phyloP scores from a whole-genome alignment of 2,113 vertebrate genomes.

The Mesoclemmys tuberculata region DNA sequence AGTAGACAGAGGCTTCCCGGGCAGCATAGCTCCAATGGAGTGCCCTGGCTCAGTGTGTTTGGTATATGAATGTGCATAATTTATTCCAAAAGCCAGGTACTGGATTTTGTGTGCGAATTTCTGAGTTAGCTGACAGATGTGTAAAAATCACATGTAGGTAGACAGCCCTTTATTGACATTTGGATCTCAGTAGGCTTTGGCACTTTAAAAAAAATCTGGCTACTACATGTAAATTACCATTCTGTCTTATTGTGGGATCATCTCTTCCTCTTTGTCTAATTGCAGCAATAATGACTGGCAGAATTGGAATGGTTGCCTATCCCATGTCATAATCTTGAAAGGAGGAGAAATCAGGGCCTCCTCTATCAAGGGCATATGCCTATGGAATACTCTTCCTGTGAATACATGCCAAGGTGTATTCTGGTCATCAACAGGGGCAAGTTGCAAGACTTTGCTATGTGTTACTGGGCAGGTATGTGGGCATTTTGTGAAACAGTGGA shows the following conservation, averaged over 20 bases:
- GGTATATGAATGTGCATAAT: not conserved
- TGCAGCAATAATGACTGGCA: not conserved
- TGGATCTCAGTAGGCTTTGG: not conserved
- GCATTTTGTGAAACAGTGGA: not conserved
- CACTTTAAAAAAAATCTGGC: not conserved
- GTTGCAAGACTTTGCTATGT: not conserved
- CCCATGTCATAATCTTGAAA: not conserved
- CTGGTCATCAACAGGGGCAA: not conserved
- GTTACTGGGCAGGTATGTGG: not conserved
- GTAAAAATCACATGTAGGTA: not conserved
- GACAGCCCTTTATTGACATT: not conserved
- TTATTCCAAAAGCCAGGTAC: not conserved
- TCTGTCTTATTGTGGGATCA: no score
- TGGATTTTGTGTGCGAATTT: not conserved
- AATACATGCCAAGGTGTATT: not conserved
- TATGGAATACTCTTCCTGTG: not conserved
- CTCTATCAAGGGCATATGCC: not conserved
- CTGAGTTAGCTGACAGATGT: not conserved
- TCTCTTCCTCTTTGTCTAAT: not conserved
- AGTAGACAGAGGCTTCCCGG: not conserved
- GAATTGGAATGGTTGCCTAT: not conserved
- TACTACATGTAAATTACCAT: no score
- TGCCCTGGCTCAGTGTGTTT: fast-evolving
- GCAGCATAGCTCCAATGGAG: not conserved
- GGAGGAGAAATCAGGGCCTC: not conserved